Conservation (phyloP, 2,888 invertebrate species). For the Congeria kusceri region DNA sequence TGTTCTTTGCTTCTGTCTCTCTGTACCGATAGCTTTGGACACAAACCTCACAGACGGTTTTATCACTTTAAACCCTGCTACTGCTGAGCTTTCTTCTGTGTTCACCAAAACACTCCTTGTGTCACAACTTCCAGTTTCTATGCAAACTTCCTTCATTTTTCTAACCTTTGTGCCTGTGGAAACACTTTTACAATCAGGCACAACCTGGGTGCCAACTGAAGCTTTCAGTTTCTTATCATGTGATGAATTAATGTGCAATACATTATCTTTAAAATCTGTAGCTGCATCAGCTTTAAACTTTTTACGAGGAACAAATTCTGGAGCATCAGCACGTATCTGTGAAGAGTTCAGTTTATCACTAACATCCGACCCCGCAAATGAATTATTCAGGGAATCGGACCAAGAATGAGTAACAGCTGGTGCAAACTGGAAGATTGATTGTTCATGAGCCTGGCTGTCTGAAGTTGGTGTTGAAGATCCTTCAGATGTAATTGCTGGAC, state of each 20-base stretch:
- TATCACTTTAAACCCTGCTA: not conserved
- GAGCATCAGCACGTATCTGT: constrained; percentile 35
- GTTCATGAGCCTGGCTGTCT: constrained; percentile 17
- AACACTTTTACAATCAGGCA: constrained; percentile 17
- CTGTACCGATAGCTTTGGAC: constrained; percentile 36
- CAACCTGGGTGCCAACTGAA: constrained; percentile 40
- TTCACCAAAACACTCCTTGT: constrained; percentile 47
- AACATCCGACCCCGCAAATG: constrained; percentile 12
- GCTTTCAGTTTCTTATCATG: not conserved
- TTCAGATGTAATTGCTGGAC: not conserved
- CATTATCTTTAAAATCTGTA: not conserved
- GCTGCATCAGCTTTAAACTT: not conserved
- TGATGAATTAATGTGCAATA: too few species aligned
- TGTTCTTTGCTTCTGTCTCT: constrained; percentile 12
- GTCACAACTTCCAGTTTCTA: constrained; percentile 36
- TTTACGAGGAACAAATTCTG: constrained; percentile 23
- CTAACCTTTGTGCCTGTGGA: constrained; percentile 31
- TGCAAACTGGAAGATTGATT: too few species aligned
- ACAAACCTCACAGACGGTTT: constrained; percentile 3
- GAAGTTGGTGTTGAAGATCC: constrained; percentile 36
- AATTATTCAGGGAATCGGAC: constrained; percentile 36
- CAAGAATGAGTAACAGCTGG: not conserved
- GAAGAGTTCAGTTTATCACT: constrained; percentile 6
- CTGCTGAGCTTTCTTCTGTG: constrained; percentile 19
- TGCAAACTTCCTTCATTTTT: constrained; percentile 36